Percentiles rank a stretch among this genome's conserved stretches.
These are phyloP conservation scores for Cardiocondyla obscurior DNA, from an alignment of 1,140 invertebrate species.

Conservation along the genomic window DNA sequence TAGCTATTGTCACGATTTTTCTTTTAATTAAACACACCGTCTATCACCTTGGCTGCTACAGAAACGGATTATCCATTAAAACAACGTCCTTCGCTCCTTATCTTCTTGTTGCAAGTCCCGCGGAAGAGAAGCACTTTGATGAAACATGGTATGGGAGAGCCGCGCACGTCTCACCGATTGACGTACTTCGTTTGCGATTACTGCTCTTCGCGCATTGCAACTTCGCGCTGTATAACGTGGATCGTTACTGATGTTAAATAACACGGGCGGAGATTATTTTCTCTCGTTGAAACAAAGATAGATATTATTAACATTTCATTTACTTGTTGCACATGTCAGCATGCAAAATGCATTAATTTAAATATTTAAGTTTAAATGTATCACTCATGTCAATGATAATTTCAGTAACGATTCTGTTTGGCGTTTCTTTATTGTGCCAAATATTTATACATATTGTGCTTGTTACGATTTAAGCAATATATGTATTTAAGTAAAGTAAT, in stretches of 20 bases:
- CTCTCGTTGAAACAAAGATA: neutral
- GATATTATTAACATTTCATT: neutral
- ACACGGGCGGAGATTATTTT: neutral
- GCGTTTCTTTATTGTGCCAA: neutral
- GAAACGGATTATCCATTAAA: slow-evolving; percentile 51
- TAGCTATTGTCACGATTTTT: slow-evolving; percentile 48
- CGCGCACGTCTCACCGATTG: slow-evolving; percentile 8
- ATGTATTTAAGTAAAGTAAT: neutral
- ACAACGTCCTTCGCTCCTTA: slow-evolving; percentile 21
- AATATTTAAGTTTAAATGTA: too few relatives aligned
- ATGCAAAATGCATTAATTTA: neutral
- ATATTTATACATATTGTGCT: neutral
- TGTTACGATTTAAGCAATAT: neutral
- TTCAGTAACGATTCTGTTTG: neutral
- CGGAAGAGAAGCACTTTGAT: neutral
- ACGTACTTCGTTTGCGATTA: slow-evolving; percentile 37
- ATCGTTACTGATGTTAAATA: neutral
- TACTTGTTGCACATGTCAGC: neutral
- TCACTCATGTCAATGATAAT: neutral
- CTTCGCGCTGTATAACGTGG: neutral
- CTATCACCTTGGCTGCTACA: slow-evolving; percentile 23
- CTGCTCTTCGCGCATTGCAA: neutral
- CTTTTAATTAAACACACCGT: slow-evolving; percentile 51
- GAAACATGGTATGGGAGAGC: neutral
- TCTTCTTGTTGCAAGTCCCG: neutral